Percentiles rank a stretch among this genome's conserved stretches.
Conservation (phyloP, 2,888 invertebrate species). For the Ormia ochracea region DNA sequence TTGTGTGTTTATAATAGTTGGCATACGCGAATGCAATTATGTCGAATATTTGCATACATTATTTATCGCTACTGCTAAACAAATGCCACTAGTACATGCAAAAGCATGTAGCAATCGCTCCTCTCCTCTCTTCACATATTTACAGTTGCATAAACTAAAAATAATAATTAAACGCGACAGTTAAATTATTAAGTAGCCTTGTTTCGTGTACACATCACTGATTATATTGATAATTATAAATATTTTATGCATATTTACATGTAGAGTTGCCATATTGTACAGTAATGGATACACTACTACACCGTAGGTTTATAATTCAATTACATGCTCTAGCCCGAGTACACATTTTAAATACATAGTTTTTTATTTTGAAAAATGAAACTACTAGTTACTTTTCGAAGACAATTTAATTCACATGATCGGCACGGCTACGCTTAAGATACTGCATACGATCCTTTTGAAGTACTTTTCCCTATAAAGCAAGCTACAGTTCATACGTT, state of each 20-base stretch:
- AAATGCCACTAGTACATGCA: constrained; percentile 49
- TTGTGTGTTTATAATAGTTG: background rate
- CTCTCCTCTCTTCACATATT: background rate
- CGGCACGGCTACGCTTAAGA: too few relatives aligned
- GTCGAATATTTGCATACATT: background rate
- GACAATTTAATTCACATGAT: too few relatives aligned
- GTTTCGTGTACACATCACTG: constrained; percentile 49
- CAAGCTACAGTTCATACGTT: too few relatives aligned
- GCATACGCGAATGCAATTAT: background rate
- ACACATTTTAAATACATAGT: too few relatives aligned
- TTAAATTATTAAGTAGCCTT: constrained; percentile 61
- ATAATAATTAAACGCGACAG: constrained; percentile 60
- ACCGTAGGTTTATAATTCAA: too few relatives aligned
- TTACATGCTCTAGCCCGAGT: too few relatives aligned
- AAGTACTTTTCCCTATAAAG: too few relatives aligned
- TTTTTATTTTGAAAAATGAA: too few relatives aligned
- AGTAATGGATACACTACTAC: too few relatives aligned
- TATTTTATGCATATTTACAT: background rate
- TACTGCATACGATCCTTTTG: too few relatives aligned
- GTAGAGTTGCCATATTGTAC: constrained; percentile 33
- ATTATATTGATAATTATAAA: constrained; percentile 42
- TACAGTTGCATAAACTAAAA: background rate
- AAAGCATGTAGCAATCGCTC: constrained; percentile 41
- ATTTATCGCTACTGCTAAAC: constrained; percentile 11
- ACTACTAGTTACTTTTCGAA: too few relatives aligned